phyloP scores from a whole-genome alignment of 2,888 invertebrate species.

The Salticus scenicus region DNA sequence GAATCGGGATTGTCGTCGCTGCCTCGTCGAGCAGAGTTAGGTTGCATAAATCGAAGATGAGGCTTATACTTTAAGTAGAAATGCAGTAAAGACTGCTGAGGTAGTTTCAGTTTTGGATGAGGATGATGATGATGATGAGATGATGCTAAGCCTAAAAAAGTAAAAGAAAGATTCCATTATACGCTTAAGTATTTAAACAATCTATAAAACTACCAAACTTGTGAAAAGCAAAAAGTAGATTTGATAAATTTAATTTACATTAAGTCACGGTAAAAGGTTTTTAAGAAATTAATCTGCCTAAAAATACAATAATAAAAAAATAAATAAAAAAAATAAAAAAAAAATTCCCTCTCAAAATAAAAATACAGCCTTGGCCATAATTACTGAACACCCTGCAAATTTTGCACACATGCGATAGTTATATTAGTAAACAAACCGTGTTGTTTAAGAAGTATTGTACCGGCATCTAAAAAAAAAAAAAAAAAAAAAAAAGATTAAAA shows the following conservation, averaged over 20 bases:
- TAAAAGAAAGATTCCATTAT: background rate
- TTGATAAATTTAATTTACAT: background rate
- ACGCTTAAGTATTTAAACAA: background rate
- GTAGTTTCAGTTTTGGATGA: conserved; percentile 43
- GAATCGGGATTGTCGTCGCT: conserved; percentile 17
- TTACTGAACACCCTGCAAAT: too few relatives aligned
- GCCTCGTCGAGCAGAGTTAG: conserved; percentile 49
- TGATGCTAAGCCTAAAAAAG: conserved; percentile 23
- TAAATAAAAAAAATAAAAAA: too few relatives aligned
- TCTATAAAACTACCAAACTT: background rate
- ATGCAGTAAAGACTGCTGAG: conserved; percentile 56
- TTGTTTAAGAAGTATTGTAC: too few relatives aligned
- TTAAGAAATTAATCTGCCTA: too few relatives aligned
- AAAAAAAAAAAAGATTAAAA: too few relatives aligned
- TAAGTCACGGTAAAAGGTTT: too few relatives aligned
- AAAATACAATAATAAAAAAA: too few relatives aligned
- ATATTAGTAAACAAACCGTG: too few relatives aligned
- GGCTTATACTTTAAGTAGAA: conserved; percentile 42
- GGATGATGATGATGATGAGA: conserved; percentile 31
- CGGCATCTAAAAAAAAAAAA: too few relatives aligned
- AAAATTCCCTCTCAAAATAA: too few relatives aligned
- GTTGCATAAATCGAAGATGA: conserved; percentile 21
- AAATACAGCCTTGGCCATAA: too few relatives aligned
- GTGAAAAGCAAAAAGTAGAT: background rate
- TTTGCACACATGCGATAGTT: too few relatives aligned